Evolutionary conservation across 2,797 vertebrate species (phyloP), one percentile per base, ranked within the genome.

Genomic region (Hylomyscus alleni): DNA sequence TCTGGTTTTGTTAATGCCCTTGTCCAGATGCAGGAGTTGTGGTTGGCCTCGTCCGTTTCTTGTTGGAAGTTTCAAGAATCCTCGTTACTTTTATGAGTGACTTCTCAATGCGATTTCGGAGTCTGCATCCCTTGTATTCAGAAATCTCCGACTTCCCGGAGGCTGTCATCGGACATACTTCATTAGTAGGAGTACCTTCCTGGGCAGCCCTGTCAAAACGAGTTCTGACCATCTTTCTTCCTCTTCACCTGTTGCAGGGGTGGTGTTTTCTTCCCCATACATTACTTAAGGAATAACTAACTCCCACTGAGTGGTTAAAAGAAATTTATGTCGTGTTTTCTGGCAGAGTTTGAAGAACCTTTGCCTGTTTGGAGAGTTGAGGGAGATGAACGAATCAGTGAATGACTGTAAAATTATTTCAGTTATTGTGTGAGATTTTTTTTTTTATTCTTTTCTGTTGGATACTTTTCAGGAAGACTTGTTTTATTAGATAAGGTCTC

Each of bases 181-280:
- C 12, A 29, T 94, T 75, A 83, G 92, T 83, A 76, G 56, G 62
- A 69, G 78, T 77, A 83, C 72, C 54, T 92, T 93, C 65, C 69
- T 37, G 31, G 76, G 62, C 76, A 85, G 13, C 67, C 34, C 85
- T 54, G 31, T 31, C 60, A 34, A 40, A 76, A 75, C 31, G 65
- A 75, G 60, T 94, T 87, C 47, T 67, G 72, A 54, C 37, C 75
- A 0, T 65, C 62, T 92, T 54, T 15, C 65, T 89, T 81, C 29
- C 72, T 86, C 10, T 12, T 97, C 97, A 98, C 97, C 97, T 98
- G 98, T 98, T 98, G 98, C 97, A 92, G 40, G 20, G 15, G 50
- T 13, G 72, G 67, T 81, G 37, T 90, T 89, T 97, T 81, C 40
- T n/a, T 67, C 14, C 65, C 7, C 24, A 54, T 87, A 78, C 31